Percentiles rank a stretch among this genome's conserved stretches.
phyloP scores from a whole-genome alignment of 92 coral and sea anemone genomes.

The Muricea muricata region DNA sequence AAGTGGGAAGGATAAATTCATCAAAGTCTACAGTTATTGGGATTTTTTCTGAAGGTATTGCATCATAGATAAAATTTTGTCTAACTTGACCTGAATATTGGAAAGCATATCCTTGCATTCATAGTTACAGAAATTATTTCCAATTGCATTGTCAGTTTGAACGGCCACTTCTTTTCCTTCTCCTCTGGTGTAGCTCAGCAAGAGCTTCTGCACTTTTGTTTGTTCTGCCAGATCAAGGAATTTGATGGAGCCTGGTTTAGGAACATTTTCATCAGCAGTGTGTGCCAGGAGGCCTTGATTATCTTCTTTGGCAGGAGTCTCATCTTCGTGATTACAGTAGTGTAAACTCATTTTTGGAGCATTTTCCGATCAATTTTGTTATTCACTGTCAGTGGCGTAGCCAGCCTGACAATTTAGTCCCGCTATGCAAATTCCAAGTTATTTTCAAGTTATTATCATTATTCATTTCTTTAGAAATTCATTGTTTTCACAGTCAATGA shows the following conservation, averaged over 20 bases:
- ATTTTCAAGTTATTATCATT: too few relatives aligned
- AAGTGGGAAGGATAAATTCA: background rate
- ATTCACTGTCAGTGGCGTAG: too few relatives aligned
- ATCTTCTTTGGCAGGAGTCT: background rate
- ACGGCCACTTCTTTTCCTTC: conserved; percentile 8
- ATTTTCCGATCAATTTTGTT: too few relatives aligned
- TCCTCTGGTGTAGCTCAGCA: background rate
- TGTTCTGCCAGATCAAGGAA: background rate
- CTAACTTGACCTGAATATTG: background rate
- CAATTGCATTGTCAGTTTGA: background rate
- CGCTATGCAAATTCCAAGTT: too few relatives aligned
- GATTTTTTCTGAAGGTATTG: too few relatives aligned
- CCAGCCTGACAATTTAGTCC: too few relatives aligned
- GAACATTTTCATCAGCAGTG: background rate
- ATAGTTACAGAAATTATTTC: too few relatives aligned
- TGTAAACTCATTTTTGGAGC: too few relatives aligned
- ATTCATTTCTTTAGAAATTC: too few relatives aligned
- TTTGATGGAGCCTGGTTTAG: background rate
- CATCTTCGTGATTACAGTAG: too few relatives aligned
- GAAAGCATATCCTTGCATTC: background rate
- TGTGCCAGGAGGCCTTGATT: too few relatives aligned
- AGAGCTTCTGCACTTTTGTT: background rate
- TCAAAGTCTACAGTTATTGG: background rate
- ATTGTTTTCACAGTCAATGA: too few relatives aligned
- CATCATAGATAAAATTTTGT: background rate